phyloP scores from a whole-genome alignment of 2,797 vertebrate genomes.

The Bradypodion ventrale region DNA sequence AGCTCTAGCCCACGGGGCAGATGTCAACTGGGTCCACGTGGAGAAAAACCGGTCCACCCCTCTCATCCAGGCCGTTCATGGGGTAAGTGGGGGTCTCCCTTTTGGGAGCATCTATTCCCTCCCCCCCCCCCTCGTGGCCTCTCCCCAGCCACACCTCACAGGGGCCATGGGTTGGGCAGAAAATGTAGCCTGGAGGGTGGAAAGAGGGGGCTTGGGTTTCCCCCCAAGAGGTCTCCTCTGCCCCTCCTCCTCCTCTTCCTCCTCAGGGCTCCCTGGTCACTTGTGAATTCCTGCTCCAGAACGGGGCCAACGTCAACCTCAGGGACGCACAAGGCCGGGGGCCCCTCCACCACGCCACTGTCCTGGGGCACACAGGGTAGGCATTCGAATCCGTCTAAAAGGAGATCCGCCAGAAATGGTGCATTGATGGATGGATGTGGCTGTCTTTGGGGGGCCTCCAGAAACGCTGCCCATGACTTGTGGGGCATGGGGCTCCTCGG shows the following conservation, averaged over 20 bases:
- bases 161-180: neutral
- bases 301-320: conserved; percentile 94
- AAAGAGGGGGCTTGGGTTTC: neutral
- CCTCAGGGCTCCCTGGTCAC: conserved; percentile 91
- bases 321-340: conserved; percentile 90
- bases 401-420: too few species aligned
- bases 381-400: too few species aligned
- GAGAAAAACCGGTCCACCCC: conserved; percentile 91
- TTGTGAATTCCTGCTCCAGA: conserved; percentile 97
- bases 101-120: neutral
- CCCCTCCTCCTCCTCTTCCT: conserved; percentile 43
- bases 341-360: conserved; percentile 94
- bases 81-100: conserved; percentile 77
- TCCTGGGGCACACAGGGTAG: conserved; percentile 94
- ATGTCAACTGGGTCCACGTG: conserved; percentile 92
- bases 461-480: too few species aligned
- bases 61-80: conserved; percentile 94
- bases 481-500: too few species aligned
- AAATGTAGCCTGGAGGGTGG: too few species aligned
- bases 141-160: neutral
- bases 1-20: conserved; percentile 92
- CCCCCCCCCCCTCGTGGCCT: too few species aligned
- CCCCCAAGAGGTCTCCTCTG: conserved; percentile 86
- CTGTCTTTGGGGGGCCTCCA: too few species aligned
- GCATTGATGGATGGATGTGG: too few species aligned